These are phyloP conservation scores for Brachionichthys hirsutus DNA, from an alignment of 2,113 vertebrate genomes.

Conservation along the genomic window DNA sequence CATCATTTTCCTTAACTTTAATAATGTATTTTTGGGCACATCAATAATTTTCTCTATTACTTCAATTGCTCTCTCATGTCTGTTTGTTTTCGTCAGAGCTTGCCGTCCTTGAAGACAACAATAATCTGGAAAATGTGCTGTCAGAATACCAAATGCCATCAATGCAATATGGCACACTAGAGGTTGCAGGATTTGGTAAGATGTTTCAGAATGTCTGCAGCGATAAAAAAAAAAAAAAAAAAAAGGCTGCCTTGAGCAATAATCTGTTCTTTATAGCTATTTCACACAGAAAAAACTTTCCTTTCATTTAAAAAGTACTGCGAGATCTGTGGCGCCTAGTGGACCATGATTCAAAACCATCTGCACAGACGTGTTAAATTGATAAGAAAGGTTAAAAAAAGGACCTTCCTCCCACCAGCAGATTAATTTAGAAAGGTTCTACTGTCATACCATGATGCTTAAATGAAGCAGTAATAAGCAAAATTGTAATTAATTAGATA, in stretches of 20 bases:
- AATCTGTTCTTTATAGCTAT: neutral
- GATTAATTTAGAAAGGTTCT: too few species aligned
- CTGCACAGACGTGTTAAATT: too few species aligned
- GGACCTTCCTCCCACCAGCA: too few species aligned
- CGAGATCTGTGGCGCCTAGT: too few species aligned
- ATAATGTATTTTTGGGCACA: neutral
- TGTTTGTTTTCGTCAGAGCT: slow-evolving; percentile 72
- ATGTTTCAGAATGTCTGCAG: slow-evolving; percentile 15
- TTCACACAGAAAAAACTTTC: neutral
- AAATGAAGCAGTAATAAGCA: too few species aligned
- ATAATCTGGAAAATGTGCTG: slow-evolving; percentile 77
- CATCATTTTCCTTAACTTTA: too few species aligned
- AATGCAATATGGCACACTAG: slow-evolving; percentile 75
- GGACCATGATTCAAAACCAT: too few species aligned
- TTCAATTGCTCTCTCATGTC: neutral
- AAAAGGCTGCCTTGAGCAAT: neutral
- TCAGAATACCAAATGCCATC: slow-evolving; percentile 87
- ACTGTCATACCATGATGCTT: too few species aligned
- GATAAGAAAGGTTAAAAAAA: too few species aligned
- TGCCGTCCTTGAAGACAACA: slow-evolving; percentile 85
- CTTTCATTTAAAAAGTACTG: neutral
- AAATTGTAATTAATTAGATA: too few species aligned
- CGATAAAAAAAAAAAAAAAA: too few species aligned
- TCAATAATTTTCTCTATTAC: neutral
- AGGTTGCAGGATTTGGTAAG: slow-evolving; percentile 83